phyloP scores from a whole-genome alignment of 1,140 invertebrate genomes.

The Acromyrmex echinatior region DNA sequence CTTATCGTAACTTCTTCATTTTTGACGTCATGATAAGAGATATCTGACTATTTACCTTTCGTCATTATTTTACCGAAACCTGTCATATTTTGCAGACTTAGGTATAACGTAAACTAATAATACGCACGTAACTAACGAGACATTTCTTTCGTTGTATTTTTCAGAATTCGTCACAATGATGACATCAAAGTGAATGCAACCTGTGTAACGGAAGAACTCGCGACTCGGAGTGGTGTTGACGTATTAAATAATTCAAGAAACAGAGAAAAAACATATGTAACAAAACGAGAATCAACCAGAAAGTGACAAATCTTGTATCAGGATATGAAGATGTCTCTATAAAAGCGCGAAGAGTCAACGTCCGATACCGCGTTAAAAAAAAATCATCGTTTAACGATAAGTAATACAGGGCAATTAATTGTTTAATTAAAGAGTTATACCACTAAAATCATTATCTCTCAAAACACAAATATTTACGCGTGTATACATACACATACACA shows the following conservation, averaged over 20 bases:
- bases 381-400: conserved; percentile 77
- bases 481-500: conserved; percentile 48
- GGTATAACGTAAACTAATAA: not conserved
- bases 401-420: conserved; percentile 78
- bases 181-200: conserved; percentile 96
- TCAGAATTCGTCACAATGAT: conserved; percentile 99
- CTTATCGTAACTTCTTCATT: not conserved
- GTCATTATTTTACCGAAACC: not conserved
- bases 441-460: conserved; percentile 77
- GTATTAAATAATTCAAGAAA: conserved; percentile 83
- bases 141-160: conserved; percentile 85
- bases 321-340: conserved; percentile 85
- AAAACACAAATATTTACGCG: conserved; percentile 69
- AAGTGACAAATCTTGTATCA: conserved; percentile 85
- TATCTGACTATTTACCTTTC: not conserved
- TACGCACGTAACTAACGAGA: not conserved
- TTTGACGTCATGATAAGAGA: conserved; percentile 5
- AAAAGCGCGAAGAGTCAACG: conserved; percentile 85
- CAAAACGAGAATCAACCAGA: conserved; percentile 76
- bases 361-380: conserved; percentile 76
- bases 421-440: conserved; percentile 78
- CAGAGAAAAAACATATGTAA: conserved; percentile 77
- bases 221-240: conserved; percentile 87
- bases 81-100: not conserved
- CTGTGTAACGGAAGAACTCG: conserved; percentile 85